Conservation (phyloP, 2,888 invertebrate genomes). For the Cyclophora punctaria region DNA sequence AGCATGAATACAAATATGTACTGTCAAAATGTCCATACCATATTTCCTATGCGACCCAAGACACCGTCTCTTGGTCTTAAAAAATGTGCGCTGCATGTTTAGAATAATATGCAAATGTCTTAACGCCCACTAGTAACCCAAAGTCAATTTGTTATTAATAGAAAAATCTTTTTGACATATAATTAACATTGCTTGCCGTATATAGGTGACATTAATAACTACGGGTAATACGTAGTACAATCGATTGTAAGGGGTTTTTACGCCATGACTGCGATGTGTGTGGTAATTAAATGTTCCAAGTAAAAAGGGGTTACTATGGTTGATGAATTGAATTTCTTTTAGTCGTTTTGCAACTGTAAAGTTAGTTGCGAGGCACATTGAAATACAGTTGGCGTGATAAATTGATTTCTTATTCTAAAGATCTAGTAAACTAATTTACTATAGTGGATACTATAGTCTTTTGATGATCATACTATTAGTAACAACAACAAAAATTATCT, state of each 20-base stretch:
- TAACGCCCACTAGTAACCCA: conserved; percentile 15
- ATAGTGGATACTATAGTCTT: too few relatives aligned
- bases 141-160: conserved; percentile 9
- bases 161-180: conserved; percentile 11
- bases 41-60: conserved; percentile 10
- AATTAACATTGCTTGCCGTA: conserved; percentile 9
- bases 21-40: conserved; percentile 21
- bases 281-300: too few relatives aligned
- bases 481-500: too few relatives aligned
- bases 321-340: too few relatives aligned
- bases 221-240: conserved; percentile 1
- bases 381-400: too few relatives aligned
- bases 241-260: conserved; percentile 10
- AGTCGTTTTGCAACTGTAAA: too few relatives aligned
- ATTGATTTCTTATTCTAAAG: too few relatives aligned
- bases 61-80: conserved; percentile 6
- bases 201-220: neutral
- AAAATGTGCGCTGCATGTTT: conserved; percentile 9
- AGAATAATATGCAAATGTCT: conserved; percentile 6
- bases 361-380: too few relatives aligned
- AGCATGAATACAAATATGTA: conserved; percentile 19
- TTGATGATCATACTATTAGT: too few relatives aligned
- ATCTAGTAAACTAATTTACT: too few relatives aligned
- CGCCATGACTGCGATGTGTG: neutral
- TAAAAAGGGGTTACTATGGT: too few relatives aligned